Evolutionary conservation across 2,797 vertebrate genomes (phyloP).

Genomic region (Syndactyla subalaris): DNA sequence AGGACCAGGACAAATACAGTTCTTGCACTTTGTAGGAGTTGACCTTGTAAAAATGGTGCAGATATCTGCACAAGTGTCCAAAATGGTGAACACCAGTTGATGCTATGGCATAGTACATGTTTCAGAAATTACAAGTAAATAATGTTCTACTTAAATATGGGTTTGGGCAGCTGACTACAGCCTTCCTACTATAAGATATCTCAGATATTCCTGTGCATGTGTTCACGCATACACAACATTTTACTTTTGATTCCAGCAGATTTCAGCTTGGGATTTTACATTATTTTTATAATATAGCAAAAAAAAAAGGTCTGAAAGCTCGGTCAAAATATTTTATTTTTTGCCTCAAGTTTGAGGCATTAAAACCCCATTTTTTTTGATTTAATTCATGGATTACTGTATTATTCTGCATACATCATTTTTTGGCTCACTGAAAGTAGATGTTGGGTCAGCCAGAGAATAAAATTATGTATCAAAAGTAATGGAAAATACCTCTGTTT

Average conservation of each 20-base stretch:
- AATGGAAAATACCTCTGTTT: constrained; percentile 15
- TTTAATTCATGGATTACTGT: constrained; percentile 24
- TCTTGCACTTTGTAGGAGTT: not conserved
- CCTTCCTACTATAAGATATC: not conserved
- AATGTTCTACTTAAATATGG: not conserved
- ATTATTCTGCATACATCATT: constrained; percentile 21
- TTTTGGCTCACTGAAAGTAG: constrained; percentile 19
- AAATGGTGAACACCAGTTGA: not conserved
- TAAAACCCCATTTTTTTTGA: not conserved
- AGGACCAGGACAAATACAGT: not conserved
- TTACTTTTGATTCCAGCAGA: not conserved
- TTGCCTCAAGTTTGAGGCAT: not conserved
- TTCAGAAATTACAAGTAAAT: not conserved
- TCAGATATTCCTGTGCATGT: not conserved
- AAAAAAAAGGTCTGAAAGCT: not conserved
- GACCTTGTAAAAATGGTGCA: not conserved
- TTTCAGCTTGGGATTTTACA: not conserved
- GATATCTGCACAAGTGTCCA: not conserved
- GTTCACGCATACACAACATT: not conserved
- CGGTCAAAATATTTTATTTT: not conserved
- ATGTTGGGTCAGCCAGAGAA: constrained; percentile 51
- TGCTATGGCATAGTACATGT: not conserved
- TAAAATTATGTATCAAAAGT: constrained; percentile 34
- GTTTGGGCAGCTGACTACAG: not conserved
- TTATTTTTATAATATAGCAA: not conserved